Conservation (phyloP, 2,797 vertebrate genomes). For the Erethizon dorsatum region DNA sequence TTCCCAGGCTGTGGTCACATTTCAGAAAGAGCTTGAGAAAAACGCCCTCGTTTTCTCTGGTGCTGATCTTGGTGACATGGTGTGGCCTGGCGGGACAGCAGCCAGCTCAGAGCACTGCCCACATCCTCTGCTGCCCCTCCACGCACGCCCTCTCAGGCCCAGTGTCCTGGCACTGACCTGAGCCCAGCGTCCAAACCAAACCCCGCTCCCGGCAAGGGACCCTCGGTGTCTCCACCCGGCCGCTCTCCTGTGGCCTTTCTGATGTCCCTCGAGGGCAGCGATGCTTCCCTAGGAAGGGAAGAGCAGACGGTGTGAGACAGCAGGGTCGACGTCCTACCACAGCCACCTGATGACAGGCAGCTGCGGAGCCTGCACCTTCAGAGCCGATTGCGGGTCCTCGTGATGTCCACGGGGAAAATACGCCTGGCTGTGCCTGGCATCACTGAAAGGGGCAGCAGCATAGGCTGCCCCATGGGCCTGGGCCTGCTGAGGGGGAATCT, state of each 20-base stretch:
- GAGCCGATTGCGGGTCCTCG: not conserved
- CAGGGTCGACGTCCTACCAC: not conserved
- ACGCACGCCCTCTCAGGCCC: accelerated
- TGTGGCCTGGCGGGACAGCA: not conserved
- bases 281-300: not conserved
- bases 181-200: not conserved
- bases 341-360: not conserved
- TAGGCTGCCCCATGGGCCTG: not conserved
- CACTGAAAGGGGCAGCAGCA: not conserved
- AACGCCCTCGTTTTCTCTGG: too few relatives aligned
- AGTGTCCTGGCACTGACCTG: not conserved
- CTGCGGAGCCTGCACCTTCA: not conserved
- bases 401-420: not conserved
- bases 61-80: too few relatives aligned
- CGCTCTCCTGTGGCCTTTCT: not conserved
- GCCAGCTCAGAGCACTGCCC: not conserved
- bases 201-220: too few relatives aligned
- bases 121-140: not conserved
- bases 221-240: not conserved
- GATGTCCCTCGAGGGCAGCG: not conserved
- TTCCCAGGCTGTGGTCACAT: not conserved
- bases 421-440: not conserved
- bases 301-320: not conserved
- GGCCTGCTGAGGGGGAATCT: not conserved
- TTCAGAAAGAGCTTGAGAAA: not conserved